Conservation (phyloP, 2,797 vertebrate genomes). For the Capromys pilorides region DNA sequence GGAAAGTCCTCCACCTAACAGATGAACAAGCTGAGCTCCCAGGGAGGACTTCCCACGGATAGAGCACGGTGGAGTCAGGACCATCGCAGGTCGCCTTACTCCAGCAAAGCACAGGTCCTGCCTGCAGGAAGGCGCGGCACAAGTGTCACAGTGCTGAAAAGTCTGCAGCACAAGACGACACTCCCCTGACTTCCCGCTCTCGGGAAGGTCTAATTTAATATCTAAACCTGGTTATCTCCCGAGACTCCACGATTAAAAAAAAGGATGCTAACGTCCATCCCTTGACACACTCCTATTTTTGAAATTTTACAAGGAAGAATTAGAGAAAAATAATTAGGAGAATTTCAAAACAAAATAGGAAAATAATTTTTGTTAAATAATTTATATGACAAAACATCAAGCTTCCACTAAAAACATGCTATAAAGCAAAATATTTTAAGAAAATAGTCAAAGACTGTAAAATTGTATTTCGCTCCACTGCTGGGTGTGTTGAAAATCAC, state of each 20-base stretch:
- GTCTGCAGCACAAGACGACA: too few species aligned
- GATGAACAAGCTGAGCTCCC: neutral
- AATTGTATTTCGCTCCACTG: constrained; percentile 43
- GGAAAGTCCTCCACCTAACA: neutral
- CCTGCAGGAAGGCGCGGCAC: neutral
- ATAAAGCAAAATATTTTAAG: neutral
- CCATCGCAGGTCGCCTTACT: neutral
- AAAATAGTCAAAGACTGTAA: constrained; percentile 44
- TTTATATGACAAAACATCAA: constrained; percentile 3
- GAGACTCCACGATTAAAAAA: neutral
- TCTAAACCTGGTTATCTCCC: neutral
- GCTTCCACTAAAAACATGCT: constrained; percentile 41
- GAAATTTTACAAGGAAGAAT: constrained; percentile 1
- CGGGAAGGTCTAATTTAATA: neutral
- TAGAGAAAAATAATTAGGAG: neutral
- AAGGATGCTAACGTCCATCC: neutral
- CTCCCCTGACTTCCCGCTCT: neutral
- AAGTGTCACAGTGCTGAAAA: too few species aligned
- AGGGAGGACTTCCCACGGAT: neutral
- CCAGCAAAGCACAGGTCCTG: neutral
- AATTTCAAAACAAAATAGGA: constrained; percentile 60
- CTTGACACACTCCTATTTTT: rapidly evolving
- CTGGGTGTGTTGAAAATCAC: neutral
- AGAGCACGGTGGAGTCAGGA: neutral
- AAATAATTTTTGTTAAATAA: constrained; percentile 29